phyloP scores from a whole-genome alignment of 2,888 invertebrate species.

The Cylindroiulus punctatus region DNA sequence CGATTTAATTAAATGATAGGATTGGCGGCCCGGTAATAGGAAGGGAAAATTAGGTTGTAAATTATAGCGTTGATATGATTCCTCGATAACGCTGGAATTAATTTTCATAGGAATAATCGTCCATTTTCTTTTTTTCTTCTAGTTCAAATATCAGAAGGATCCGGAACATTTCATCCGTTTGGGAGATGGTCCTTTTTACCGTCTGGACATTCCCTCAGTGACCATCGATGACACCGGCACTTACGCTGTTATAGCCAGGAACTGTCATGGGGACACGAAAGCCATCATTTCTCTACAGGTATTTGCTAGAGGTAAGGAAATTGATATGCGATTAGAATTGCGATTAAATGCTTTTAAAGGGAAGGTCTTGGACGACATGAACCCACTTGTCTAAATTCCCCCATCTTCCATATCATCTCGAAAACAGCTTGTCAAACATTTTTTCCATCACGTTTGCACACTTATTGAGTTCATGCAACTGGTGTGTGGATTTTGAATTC shows the following conservation, averaged over 20 bases:
- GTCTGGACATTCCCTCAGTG: slow-evolving; percentile 85
- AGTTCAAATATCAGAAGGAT: slow-evolving; percentile 72
- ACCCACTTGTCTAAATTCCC: not conserved
- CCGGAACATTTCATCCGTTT: slow-evolving; percentile 82
- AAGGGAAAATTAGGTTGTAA: slow-evolving; percentile 20
- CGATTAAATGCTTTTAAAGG: no score
- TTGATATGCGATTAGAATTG: not conserved
- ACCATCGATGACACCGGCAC: slow-evolving; percentile 88
- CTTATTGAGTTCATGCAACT: not conserved
- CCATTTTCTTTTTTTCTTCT: not conserved
- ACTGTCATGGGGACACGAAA: slow-evolving; percentile 84
- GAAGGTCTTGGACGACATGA: no score
- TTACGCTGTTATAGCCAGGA: slow-evolving; percentile 84
- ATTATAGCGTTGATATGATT: not conserved
- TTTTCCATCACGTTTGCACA: not conserved
- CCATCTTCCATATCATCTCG: not conserved
- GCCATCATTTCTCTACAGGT: slow-evolving; percentile 89
- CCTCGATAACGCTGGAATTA: not conserved
- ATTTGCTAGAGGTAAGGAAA: slow-evolving; percentile 70
- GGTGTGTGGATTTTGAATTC: not conserved
- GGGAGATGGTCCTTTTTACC: slow-evolving; percentile 78
- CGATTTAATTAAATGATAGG: not conserved
- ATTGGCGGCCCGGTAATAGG: not conserved
- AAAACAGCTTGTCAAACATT: slow-evolving; percentile 4
- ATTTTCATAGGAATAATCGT: not conserved